These are phyloP conservation scores for Erythrocebus patas DNA, from an alignment of 2,113 vertebrate species.

Conservation along the genomic window DNA sequence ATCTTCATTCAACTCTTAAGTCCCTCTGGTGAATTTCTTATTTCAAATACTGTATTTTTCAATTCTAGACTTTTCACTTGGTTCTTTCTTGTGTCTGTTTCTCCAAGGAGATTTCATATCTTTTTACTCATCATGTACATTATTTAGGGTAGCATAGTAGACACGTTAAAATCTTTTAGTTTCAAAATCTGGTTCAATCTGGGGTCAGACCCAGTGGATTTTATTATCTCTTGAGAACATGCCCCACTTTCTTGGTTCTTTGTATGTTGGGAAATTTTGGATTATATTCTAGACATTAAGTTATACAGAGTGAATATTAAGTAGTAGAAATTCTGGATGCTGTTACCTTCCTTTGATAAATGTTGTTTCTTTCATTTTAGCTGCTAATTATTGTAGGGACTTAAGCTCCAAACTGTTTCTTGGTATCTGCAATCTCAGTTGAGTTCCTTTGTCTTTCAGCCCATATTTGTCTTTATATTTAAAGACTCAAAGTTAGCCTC, in stretches of 20 bases:
- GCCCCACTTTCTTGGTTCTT: not conserved
- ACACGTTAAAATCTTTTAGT: not conserved
- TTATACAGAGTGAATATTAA: not conserved
- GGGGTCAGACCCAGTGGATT: not conserved
- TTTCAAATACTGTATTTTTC: not conserved
- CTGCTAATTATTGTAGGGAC: not conserved
- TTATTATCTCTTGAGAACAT: constrained; percentile 39
- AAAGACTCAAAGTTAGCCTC: not conserved
- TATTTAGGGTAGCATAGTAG: not conserved
- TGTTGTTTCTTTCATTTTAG: not conserved
- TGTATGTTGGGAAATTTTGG: not conserved
- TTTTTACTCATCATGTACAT: not conserved
- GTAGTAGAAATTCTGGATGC: not conserved
- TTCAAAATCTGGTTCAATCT: not conserved
- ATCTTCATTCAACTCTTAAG: not conserved
- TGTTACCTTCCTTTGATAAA: not conserved
- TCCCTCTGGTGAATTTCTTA: not conserved
- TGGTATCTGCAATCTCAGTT: not conserved
- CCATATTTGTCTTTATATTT: too few species aligned
- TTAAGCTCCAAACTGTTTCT: not conserved
- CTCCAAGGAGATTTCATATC: not conserved
- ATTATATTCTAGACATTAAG: not conserved
- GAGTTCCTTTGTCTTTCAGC: not conserved
- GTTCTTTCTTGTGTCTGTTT: not conserved
- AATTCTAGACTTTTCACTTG: not conserved